These are phyloP conservation scores for Adineta ricciae DNA, from an alignment of 2,888 invertebrate species.

Conservation along the genomic window DNA sequence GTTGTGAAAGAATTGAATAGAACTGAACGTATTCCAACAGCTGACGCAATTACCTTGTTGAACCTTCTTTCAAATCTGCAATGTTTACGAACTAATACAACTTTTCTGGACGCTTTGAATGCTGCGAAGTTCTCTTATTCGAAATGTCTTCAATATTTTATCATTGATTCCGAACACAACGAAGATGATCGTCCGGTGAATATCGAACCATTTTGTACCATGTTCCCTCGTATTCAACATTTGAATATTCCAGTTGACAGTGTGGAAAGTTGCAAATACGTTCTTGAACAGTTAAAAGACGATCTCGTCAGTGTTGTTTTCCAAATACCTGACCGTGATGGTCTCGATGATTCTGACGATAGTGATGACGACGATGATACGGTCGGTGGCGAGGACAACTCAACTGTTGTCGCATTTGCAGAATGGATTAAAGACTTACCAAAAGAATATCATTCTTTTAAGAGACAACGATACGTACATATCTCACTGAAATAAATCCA, in stretches of 20 bases:
- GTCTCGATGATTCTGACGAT: too few relatives aligned
- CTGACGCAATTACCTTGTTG: background rate
- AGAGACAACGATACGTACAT: background rate
- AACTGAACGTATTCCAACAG: background rate
- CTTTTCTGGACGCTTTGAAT: background rate
- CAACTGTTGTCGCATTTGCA: background rate
- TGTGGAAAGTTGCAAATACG: background rate
- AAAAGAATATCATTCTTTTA: background rate
- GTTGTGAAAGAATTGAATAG: background rate
- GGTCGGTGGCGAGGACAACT: background rate
- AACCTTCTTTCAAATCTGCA: background rate
- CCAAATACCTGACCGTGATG: background rate
- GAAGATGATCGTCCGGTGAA: background rate
- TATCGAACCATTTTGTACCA: background rate
- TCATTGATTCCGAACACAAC: background rate
- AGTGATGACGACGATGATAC: background rate
- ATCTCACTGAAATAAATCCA: background rate
- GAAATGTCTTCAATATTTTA: background rate
- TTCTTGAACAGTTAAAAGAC: background rate
- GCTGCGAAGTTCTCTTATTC: background rate
- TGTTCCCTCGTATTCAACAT: slow-evolving; percentile 12
- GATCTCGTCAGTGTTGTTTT: background rate
- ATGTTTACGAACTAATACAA: background rate
- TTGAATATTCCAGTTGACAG: background rate
- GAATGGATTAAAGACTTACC: background rate